Evolutionary conservation across 2,113 vertebrate genomes (phyloP).

Genomic region (Pseudorhombus dupliciocellatus): DNA sequence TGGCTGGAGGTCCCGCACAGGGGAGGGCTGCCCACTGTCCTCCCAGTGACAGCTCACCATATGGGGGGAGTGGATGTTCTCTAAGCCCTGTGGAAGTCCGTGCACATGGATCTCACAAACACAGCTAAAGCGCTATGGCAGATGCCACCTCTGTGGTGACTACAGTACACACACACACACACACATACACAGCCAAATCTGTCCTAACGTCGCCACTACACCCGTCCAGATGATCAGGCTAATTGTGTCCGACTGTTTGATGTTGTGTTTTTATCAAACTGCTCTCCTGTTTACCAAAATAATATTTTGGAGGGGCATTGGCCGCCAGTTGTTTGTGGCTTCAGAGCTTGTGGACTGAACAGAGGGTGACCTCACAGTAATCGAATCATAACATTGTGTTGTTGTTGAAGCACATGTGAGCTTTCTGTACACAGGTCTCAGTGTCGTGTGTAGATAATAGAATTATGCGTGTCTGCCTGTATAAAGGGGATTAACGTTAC

Average conservation of each 20-base stretch:
- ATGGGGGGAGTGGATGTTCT: slow-evolving; percentile 58
- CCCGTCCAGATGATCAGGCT: slow-evolving; percentile 69
- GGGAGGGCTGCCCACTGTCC: slow-evolving; percentile 54
- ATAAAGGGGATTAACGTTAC: not conserved
- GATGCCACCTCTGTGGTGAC: slow-evolving; percentile 68
- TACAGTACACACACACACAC: slow-evolving; percentile 19
- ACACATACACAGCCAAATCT: slow-evolving; percentile 47
- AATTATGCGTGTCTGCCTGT: not conserved
- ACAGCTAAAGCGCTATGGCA: slow-evolving; percentile 66
- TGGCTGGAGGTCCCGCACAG: slow-evolving; percentile 67
- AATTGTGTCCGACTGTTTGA: slow-evolving; percentile 62
- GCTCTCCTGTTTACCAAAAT: slow-evolving; percentile 40
- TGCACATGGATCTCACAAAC: slow-evolving; percentile 74
- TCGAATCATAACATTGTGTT: not conserved
- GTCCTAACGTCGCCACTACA: slow-evolving; percentile 46
- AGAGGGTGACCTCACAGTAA: slow-evolving; percentile 27
- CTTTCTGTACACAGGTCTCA: not conserved
- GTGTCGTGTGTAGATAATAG: not conserved
- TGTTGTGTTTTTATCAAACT: slow-evolving; percentile 54
- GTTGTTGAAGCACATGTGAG: not conserved
- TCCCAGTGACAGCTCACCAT: slow-evolving; percentile 70
- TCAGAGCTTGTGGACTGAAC: slow-evolving; percentile 9
- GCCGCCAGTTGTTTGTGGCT: not conserved
- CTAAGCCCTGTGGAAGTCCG: slow-evolving; percentile 74
- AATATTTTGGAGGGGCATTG: slow-evolving; percentile 17